These are phyloP conservation scores for Lagocephalus sceleratus DNA, from an alignment of 2,797 vertebrate species.

Conservation along the genomic window DNA sequence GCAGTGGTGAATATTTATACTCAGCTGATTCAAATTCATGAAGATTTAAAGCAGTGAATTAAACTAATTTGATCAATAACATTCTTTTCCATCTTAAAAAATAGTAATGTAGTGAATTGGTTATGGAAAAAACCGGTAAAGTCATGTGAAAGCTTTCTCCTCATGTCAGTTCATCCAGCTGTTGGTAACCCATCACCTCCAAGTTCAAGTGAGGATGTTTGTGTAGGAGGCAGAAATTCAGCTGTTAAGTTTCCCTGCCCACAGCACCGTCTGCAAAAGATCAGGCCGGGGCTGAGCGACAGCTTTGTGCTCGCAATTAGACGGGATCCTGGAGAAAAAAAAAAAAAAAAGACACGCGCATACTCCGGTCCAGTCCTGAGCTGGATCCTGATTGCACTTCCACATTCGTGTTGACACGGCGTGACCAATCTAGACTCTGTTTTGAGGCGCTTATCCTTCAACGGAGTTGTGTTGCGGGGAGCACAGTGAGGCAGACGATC, in stretches of 20 bases:
- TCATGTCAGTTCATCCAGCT: constrained; percentile 22
- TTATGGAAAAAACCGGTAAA: constrained; percentile 15
- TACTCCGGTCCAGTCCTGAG: constrained; percentile 8
- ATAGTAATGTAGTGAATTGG: background rate
- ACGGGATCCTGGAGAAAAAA: constrained; percentile 52
- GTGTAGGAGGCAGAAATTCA: constrained; percentile 45
- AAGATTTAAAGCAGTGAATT: background rate
- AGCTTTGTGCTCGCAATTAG: constrained; percentile 36
- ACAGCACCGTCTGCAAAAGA: constrained; percentile 43
- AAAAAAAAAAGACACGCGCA: constrained; percentile 39
- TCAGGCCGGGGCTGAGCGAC: constrained; percentile 24
- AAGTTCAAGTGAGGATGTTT: constrained; percentile 41
- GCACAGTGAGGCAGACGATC: constrained; percentile 20
- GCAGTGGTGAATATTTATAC: background rate
- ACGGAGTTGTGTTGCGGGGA: constrained; percentile 15
- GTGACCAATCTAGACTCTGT: constrained; percentile 24
- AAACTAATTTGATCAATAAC: background rate
- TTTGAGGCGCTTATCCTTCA: constrained; percentile 35
- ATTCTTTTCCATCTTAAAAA: constrained; percentile 9
- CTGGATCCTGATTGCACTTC: constrained; percentile 43
- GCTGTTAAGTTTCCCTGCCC: constrained; percentile 24
- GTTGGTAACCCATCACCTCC: constrained; percentile 36
- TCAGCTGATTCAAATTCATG: background rate
- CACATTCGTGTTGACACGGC: constrained; percentile 42
- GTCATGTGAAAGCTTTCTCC: constrained; percentile 28